phyloP scores from a whole-genome alignment of 2,797 vertebrate genomes.

The Prionace glauca region DNA sequence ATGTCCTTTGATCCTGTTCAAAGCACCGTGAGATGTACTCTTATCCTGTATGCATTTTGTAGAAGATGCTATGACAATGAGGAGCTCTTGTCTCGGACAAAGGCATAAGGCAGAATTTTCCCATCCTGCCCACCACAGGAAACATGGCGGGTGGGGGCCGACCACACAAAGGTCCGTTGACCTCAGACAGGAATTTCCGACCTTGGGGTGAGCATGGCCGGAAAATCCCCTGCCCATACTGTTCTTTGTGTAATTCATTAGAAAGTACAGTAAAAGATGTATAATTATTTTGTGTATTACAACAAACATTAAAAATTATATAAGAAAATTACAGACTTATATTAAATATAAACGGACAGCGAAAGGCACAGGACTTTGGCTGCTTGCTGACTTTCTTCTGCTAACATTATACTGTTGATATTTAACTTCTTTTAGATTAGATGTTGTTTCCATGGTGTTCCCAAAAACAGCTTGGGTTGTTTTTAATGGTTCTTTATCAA shows the following conservation, averaged over 20 bases:
- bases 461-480: not conserved
- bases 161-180: too few relatives aligned
- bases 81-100: too few relatives aligned
- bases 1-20: too few relatives aligned
- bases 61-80: too few relatives aligned
- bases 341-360: not conserved
- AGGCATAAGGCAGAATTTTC: too few relatives aligned
- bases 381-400: not conserved
- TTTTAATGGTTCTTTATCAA: not conserved
- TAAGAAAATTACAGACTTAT: not conserved
- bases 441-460: not conserved
- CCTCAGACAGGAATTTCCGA: too few relatives aligned
- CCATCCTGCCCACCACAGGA: too few relatives aligned
- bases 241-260: not conserved
- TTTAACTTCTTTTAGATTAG: not conserved
- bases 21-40: too few relatives aligned
- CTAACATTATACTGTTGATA: not conserved
- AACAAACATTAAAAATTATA: not conserved
- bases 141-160: too few relatives aligned
- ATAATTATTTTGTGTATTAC: not conserved
- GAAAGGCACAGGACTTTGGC: not conserved
- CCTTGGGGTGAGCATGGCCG: too few relatives aligned
- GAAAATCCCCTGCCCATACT: too few relatives aligned
- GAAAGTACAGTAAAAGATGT: not conserved
- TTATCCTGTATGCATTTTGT: too few relatives aligned